These are phyloP conservation scores for Morinoia aosen DNA, from an alignment of 2,888 invertebrate genomes.

Conservation along the genomic window DNA sequence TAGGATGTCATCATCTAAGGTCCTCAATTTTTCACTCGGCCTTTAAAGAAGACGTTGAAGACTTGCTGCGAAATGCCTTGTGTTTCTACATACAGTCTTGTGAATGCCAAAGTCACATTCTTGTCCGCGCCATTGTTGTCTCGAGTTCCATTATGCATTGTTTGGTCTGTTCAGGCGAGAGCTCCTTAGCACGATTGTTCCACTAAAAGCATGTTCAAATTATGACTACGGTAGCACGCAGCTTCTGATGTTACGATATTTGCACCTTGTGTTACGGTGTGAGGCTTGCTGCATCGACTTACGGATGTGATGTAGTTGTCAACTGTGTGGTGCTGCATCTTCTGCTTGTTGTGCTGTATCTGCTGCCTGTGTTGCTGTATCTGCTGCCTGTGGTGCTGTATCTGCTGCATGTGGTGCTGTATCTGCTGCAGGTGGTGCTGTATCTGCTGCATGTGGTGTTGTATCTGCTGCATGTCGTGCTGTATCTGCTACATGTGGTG, in stretches of 20 bases:
- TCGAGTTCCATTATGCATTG: not conserved
- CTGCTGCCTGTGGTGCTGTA: too few relatives aligned
- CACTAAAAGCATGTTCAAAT: not conserved
- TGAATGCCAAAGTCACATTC: not conserved
- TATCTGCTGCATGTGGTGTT: too few relatives aligned
- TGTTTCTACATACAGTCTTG: not conserved
- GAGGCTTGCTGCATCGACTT: too few relatives aligned
- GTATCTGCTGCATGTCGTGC: too few relatives aligned
- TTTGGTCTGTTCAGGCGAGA: not conserved
- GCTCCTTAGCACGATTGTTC: not conserved
- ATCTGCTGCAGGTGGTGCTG: too few relatives aligned
- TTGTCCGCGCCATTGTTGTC: not conserved
- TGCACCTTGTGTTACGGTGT: not conserved
- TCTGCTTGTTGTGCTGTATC: too few relatives aligned
- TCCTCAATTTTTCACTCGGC: not conserved
- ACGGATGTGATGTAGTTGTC: too few relatives aligned
- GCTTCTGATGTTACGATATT: not conserved
- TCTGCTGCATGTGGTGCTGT: too few relatives aligned
- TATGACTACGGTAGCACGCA: not conserved
- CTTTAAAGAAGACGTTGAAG: not conserved
- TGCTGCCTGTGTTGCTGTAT: too few relatives aligned
- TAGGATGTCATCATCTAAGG: conserved; percentile 12
- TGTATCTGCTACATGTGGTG: too few relatives aligned
- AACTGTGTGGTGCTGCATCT: too few relatives aligned
- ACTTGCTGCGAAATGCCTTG: not conserved